These are phyloP conservation scores for Psettodes erumei DNA, from an alignment of 2,113 vertebrate species.

Conservation along the genomic window DNA sequence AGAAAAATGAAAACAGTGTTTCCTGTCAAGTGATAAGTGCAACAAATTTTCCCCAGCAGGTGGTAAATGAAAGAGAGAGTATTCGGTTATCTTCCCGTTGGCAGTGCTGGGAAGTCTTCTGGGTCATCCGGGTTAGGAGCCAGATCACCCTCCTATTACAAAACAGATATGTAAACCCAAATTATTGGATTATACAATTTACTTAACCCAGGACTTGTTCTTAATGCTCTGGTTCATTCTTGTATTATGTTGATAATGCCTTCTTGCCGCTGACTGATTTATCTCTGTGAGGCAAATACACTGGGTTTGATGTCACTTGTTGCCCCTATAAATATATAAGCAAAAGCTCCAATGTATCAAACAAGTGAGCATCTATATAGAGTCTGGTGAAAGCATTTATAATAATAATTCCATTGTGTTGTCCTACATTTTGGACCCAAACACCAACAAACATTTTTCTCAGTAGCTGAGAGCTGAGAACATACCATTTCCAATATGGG, in stretches of 20 bases:
- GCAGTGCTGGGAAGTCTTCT: constrained; percentile 94
- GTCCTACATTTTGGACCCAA: not conserved
- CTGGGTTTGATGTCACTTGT: too few species aligned
- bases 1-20: constrained; percentile 39
- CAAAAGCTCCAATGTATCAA: not conserved
- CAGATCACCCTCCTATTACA: constrained; percentile 62
- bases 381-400: not conserved
- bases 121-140: constrained; percentile 93
- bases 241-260: too few species aligned
- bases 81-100: constrained; percentile 60
- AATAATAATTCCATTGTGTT: not conserved
- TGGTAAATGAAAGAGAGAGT: not conserved
- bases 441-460: not conserved
- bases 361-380: not conserved
- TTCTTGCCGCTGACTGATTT: too few species aligned
- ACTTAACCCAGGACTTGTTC: not conserved
- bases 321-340: too few species aligned
- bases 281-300: not conserved
- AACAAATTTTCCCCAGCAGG: constrained; percentile 32
- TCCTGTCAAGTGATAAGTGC: constrained; percentile 39
- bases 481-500: constrained; percentile 68
- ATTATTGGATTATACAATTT: not conserved
- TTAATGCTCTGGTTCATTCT: not conserved
- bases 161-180: not conserved
- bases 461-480: not conserved